Evolutionary conservation across 2,113 vertebrate genomes (phyloP).

Genomic region (Phyllostomus hastatus): DNA sequence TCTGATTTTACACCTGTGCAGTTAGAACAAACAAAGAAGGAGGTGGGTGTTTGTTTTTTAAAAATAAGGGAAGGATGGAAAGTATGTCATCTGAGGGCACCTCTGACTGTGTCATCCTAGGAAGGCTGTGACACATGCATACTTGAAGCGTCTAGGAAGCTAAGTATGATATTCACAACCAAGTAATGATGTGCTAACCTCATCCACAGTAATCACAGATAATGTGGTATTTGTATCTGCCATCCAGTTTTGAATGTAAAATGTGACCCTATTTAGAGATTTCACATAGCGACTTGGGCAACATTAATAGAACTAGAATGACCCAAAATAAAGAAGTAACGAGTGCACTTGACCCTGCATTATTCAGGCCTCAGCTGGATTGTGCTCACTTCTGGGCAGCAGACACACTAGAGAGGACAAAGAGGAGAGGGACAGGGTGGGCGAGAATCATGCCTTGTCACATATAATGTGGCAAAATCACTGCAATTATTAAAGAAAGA

Average conservation of each 20-base stretch:
- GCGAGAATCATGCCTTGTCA: not conserved
- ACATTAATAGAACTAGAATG: not conserved
- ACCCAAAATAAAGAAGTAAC: constrained; percentile 24
- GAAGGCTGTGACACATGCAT: not conserved
- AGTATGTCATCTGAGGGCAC: not conserved
- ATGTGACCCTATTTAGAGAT: constrained; percentile 37
- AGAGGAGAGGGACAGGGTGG: not conserved
- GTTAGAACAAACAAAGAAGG: not conserved
- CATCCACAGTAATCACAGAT: constrained; percentile 42
- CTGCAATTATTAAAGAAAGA: not conserved
- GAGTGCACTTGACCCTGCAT: not conserved
- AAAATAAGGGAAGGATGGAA: not conserved
- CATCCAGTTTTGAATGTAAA: constrained; percentile 29
- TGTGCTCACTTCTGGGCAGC: not conserved
- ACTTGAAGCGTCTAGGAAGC: not conserved
- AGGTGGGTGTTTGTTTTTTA: not conserved
- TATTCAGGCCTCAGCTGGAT: not conserved
- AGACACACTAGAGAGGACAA: not conserved
- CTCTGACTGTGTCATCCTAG: not conserved
- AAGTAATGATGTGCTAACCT: constrained; percentile 20
- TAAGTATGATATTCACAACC: constrained; percentile 17
- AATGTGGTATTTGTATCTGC: constrained; percentile 23
- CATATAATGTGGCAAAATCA: not conserved
- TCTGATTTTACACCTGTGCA: not conserved
- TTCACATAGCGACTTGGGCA: not conserved